phyloP scores from a whole-genome alignment of 2,113 vertebrate species.

The Misgurnus anguillicaudatus region DNA sequence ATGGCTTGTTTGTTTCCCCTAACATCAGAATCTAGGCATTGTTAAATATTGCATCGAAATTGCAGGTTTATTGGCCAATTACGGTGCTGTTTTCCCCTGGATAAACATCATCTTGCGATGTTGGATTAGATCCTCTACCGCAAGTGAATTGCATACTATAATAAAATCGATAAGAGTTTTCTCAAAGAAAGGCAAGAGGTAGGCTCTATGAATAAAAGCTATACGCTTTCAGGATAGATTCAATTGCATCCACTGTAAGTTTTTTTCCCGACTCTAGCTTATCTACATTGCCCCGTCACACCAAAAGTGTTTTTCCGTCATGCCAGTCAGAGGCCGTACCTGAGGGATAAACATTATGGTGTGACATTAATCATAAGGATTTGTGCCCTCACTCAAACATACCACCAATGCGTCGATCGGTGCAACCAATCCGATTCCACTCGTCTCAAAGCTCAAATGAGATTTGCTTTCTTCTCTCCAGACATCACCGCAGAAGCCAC shows the following conservation, averaged over 20 bases:
- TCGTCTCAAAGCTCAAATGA: constrained; percentile 39
- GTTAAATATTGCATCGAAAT: background rate
- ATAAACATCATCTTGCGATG: background rate
- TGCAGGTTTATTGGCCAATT: background rate
- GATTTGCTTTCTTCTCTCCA: constrained; percentile 42
- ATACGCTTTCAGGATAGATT: background rate
- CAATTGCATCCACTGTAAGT: background rate
- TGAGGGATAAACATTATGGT: constrained; percentile 34
- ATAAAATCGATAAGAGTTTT: constrained; percentile 17
- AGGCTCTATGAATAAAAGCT: constrained; percentile 23
- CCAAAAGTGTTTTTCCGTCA: constrained; percentile 23
- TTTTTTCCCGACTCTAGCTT: constrained; percentile 27
- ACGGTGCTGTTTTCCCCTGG: background rate
- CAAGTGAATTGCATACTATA: background rate
- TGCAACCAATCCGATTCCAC: constrained; percentile 27
- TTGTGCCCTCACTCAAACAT: constrained; percentile 25
- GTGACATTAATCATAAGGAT: constrained; percentile 43
- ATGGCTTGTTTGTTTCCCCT: too few relatives aligned
- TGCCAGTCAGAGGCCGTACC: constrained; percentile 8
- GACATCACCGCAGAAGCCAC: constrained; percentile 10
- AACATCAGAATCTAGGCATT: background rate
- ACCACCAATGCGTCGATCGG: background rate
- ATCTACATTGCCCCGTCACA: constrained; percentile 32
- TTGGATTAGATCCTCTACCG: background rate
- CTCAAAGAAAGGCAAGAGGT: background rate